A percentile compares a stretch with the other conserved stretches of the same genome.
phyloP scores from a whole-genome alignment of 2,113 vertebrate species.

The Dunckerocampus dactyliophorus region DNA sequence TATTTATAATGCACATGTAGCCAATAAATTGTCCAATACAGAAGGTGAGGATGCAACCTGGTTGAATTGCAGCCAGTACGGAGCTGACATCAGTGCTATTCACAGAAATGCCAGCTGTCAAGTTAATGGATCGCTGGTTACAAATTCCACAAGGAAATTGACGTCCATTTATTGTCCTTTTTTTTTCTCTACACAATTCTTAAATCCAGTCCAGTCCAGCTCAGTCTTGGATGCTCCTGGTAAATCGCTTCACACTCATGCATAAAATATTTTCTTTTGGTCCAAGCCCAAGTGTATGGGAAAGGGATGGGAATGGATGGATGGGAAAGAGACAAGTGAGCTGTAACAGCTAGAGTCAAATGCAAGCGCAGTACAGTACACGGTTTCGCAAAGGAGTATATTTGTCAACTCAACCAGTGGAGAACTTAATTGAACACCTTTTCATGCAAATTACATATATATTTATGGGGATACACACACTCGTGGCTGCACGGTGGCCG shows the following conservation, averaged over 20 bases:
- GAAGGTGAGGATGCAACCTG: conserved; percentile 56
- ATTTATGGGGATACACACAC: not conserved
- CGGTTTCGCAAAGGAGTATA: conserved; percentile 48
- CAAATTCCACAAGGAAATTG: conserved; percentile 76
- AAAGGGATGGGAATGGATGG: too few relatives aligned
- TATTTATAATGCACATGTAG: not conserved
- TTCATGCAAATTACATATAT: conserved; percentile 47
- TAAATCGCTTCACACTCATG: not conserved
- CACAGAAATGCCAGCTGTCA: conserved; percentile 76
- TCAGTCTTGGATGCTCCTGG: conserved; percentile 8
- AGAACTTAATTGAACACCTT: conserved; percentile 58
- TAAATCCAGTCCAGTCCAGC: conserved; percentile 22
- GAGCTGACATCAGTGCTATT: conserved; percentile 67
- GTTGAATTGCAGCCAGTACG: conserved; percentile 52
- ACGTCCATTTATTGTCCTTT: conserved; percentile 74
- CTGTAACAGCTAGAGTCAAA: conserved; percentile 46
- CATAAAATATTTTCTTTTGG: conserved; percentile 7
- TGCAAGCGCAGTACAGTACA: conserved; percentile 49
- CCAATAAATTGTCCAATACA: not conserved
- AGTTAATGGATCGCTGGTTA: conserved; percentile 75
- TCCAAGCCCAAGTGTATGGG: conserved; percentile 6
- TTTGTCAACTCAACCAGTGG: conserved; percentile 60
- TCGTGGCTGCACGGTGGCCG: too few relatives aligned
- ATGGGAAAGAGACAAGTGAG: conserved; percentile 30
- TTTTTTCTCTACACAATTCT: conserved; percentile 48